These are phyloP conservation scores for Callyntrura sp. DNA, from an alignment of 2,888 invertebrate genomes.

Conservation along the genomic window DNA sequence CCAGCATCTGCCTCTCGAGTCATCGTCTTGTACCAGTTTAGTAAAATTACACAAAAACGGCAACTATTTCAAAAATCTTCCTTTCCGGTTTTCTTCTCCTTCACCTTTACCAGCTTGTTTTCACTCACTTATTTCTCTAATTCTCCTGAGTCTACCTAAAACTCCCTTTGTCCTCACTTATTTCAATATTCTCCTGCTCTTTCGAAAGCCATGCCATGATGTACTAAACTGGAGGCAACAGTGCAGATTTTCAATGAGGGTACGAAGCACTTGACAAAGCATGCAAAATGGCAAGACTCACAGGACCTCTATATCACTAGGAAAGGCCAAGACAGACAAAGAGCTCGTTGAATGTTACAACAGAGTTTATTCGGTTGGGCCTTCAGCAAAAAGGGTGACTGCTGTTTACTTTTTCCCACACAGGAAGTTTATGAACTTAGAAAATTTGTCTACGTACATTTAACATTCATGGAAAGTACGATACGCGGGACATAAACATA, in stretches of 20 bases:
- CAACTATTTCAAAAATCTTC: no score
- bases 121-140: background rate
- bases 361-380: background rate
- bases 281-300: conserved; percentile 6
- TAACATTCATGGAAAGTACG: no score
- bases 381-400: conserved; percentile 36
- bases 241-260: background rate
- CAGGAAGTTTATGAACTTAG: background rate
- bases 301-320: background rate
- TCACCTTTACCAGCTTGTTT: background rate
- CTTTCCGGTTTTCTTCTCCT: background rate
- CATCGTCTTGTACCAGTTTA: no score
- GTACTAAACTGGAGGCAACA: no score
- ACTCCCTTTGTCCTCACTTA: background rate
- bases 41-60: no score
- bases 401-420: conserved; percentile 49
- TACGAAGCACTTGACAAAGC: background rate
- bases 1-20: no score
- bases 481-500: no score
- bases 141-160: no score
- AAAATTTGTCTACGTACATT: background rate
- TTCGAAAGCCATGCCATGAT: no score
- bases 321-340: background rate
- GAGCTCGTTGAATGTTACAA: conserved; percentile 5
- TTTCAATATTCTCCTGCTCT: background rate